Evolutionary conservation across 2,888 invertebrate genomes (phyloP).

Genomic region (Nineta flava): DNA sequence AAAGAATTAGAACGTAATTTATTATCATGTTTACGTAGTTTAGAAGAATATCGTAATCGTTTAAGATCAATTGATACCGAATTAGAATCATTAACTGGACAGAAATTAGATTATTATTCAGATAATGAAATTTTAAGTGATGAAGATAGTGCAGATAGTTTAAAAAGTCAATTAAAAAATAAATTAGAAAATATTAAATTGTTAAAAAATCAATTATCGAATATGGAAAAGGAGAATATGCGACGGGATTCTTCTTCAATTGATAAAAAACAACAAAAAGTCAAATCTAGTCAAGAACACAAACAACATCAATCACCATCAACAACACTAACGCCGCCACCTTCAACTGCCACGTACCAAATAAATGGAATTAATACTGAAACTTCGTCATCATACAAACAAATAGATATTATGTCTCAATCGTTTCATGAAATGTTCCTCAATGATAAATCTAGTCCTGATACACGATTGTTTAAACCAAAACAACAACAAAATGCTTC

Average conservation of each 20-base stretch:
- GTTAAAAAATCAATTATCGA: slow-evolving; percentile 16
- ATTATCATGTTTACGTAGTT: slow-evolving; percentile 35
- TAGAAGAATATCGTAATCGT: slow-evolving; percentile 51
- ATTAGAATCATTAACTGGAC: slow-evolving; percentile 28
- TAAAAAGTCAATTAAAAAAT: slow-evolving; percentile 16
- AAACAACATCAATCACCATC: no score
- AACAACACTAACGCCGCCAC: not conserved
- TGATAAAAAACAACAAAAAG: not conserved
- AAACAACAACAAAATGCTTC: not conserved
- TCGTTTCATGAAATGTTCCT: slow-evolving; percentile 28
- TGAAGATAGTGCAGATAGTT: slow-evolving; percentile 36
- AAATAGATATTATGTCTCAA: slow-evolving; percentile 22
- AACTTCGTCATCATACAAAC: not conserved
- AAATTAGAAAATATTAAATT: slow-evolving; percentile 9
- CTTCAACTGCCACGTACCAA: not conserved
- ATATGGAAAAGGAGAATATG: not conserved
- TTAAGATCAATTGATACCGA: slow-evolving; percentile 50
- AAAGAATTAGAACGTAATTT: slow-evolving; percentile 52
- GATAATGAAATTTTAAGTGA: slow-evolving; percentile 25
- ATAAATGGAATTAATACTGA: not conserved
- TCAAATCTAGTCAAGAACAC: slow-evolving; percentile 1
- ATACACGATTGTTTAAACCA: not conserved
- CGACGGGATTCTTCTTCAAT: not conserved
- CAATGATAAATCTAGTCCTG: slow-evolving; percentile 21
- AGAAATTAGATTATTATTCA: slow-evolving; percentile 14